These are phyloP conservation scores for Allobates femoralis DNA, from an alignment of 2,797 vertebrate genomes.

Conservation along the genomic window DNA sequence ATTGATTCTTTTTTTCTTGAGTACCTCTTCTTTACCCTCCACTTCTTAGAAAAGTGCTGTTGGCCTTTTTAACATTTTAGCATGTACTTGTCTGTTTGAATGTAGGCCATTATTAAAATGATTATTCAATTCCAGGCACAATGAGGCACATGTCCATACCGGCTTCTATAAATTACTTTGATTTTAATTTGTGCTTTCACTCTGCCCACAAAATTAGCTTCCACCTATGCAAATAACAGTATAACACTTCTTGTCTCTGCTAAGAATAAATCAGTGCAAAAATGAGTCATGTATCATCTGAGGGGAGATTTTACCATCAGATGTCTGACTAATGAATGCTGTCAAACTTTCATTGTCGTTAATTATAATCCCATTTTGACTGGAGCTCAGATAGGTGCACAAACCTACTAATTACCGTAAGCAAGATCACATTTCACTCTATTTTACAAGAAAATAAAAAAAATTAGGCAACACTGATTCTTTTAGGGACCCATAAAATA, in stretches of 20 bases:
- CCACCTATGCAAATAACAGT: conserved; percentile 25
- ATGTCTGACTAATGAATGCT: conserved; percentile 28
- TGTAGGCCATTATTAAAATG: neutral
- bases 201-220: conserved; percentile 18
- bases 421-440: conserved; percentile 5
- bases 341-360: conserved; percentile 23
- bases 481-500: neutral
- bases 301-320: conserved; percentile 24
- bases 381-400: neutral
- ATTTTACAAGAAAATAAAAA: neutral
- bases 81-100: neutral
- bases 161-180: conserved; percentile 33
- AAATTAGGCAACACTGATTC: neutral
- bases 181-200: conserved; percentile 15
- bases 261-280: conserved; percentile 10
- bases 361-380: conserved; percentile 15
- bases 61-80: neutral
- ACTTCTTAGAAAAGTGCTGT: neutral
- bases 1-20: neutral
- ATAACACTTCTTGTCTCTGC: conserved; percentile 20
- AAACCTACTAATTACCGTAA: conserved; percentile 20
- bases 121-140: conserved; percentile 14
- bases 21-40: neutral
- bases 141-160: neutral
- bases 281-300: conserved; percentile 20